Base-by-base conservation (phyloP, 64 coral and sea anemone species). In the Montipora foliosa region DNA sequence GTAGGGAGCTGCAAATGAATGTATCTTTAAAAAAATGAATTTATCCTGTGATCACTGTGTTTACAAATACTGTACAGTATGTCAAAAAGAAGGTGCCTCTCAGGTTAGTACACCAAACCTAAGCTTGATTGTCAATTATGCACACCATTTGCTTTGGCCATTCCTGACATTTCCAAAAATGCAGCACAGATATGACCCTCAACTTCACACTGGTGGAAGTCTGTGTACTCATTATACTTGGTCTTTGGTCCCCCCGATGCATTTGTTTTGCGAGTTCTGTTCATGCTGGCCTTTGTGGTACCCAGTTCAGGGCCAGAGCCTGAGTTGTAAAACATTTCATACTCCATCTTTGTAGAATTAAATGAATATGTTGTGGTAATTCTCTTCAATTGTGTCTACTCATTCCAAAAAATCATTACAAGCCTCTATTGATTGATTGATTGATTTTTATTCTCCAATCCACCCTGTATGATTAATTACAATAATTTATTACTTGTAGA, bases 241-340 rank as follows among this genome's bases (percentile, higher is more conserved):
- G 66, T 90, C 17, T 90, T 19, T 6, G 21, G 29, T 5, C 88
- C 88, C 17, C 24, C 8, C 10, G 76, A 44, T 48, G 88, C 88
- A 19, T 47, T 90, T 29, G 58, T 8, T 37, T 37, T 90, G 7
- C 89, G 6, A 16, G 62, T 67, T 15, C 77, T 10, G 46, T 81
- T 90, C 76, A 90, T 80, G 59, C 89, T 90, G 4, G 93, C 93
- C 22, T 66, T 90, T 7, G 69, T 86, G 1, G 93, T 95, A 5
- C 93, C 88, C n/a, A 87, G n/a, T 25, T 95, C 93, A 15, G 10
- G 17, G 1, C 14, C 93, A 10, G 93, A 95, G 3, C 83, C 16
- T 25, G 50, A 29, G 4, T 78, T 95, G 12, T 52, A 4, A 52
- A 95, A 92, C 17, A 60, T 92, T 4, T 64, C 72, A 45, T 44